Evolutionary conservation across 64 coral and sea anemone species (phyloP), one percentile per base, ranked within the genome.

Genomic region (Dendrophyllia cribrosa): DNA sequence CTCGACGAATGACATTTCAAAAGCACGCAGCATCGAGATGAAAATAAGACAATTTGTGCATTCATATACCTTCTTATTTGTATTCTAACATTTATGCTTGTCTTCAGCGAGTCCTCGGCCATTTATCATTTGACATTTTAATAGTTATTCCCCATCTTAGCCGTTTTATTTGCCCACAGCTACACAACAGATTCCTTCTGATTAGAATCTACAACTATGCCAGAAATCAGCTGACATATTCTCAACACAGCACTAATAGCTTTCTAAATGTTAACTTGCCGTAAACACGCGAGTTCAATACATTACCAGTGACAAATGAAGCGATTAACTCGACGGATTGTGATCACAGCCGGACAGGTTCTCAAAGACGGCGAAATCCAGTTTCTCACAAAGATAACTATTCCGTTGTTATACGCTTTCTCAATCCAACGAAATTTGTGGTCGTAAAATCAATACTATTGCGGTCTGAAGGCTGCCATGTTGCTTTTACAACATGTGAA

Each of bases 391-490:
- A 83, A 3, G 16, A 19, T 11, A 4, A 5, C 14, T 83, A 34
- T 0, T 6, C 46, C 0, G 62, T 51, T 50, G 80, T 46, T 34
- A 66, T 44, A 14, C 23, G 34, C 4, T 65, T 61, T 44, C 4
- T 51, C 19, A 20, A 84, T 20, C 34, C 43, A 64, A 84, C 20
- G 16, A 13, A 14, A 67, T 56, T 19, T 77, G 10, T 23, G 9
- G 25, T 16, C 9, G 24, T 13, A 59, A 6, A 17, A 51, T 25
- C 14, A 68, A 84, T 67, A 65, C 67, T 65, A 44, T 67, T 51
- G 12, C 53, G 53, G 53, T 84, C 61, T 66, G 80, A 65, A 84
- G 62, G 80, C 62, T 84, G 80, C 80, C 80, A 84, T 84, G 13
- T 84, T 84, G 61, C 17, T 25, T 67, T 67, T 49, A 51, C 17